Evolutionary conservation across 2,888 invertebrate species (phyloP).

Genomic region (Koerneria pararmatus): DNA sequence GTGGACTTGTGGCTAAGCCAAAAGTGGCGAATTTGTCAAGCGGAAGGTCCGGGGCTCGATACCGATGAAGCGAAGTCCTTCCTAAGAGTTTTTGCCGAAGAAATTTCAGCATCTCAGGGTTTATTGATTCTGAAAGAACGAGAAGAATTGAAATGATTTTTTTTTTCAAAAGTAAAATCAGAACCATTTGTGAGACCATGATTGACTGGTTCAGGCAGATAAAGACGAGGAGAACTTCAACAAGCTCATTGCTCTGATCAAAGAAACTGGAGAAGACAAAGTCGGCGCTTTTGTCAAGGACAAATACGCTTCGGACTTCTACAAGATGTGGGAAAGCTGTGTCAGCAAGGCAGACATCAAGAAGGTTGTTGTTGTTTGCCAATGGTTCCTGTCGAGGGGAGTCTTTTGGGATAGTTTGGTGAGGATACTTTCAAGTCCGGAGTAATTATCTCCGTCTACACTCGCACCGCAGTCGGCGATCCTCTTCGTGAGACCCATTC

Average conservation of each 20-base stretch:
- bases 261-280: slow-evolving; percentile 77
- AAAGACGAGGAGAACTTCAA: slow-evolving; percentile 81
- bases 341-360: slow-evolving; percentile 77
- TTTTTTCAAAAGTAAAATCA: background rate
- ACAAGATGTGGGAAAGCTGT: slow-evolving; percentile 80
- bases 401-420: no score
- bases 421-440: no score
- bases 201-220: slow-evolving; percentile 69
- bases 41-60: no score
- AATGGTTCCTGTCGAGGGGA: no score
- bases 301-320: slow-evolving; percentile 85
- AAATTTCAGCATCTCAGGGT: background rate
- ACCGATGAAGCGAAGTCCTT: no score
- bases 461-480: no score
- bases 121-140: no score
- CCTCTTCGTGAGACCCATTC: no score
- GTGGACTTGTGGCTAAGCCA: no score
- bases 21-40: no score
- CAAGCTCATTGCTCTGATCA: slow-evolving; percentile 75
- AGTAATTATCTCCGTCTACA: no score
- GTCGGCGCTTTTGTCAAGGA: slow-evolving; percentile 89
- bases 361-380: slow-evolving; percentile 64
- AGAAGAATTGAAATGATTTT: background rate
- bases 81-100: no score
- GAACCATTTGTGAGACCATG: background rate